These are phyloP conservation scores for Pangasius macronema DNA, from an alignment of 2,797 vertebrate species.

Conservation along the genomic window DNA sequence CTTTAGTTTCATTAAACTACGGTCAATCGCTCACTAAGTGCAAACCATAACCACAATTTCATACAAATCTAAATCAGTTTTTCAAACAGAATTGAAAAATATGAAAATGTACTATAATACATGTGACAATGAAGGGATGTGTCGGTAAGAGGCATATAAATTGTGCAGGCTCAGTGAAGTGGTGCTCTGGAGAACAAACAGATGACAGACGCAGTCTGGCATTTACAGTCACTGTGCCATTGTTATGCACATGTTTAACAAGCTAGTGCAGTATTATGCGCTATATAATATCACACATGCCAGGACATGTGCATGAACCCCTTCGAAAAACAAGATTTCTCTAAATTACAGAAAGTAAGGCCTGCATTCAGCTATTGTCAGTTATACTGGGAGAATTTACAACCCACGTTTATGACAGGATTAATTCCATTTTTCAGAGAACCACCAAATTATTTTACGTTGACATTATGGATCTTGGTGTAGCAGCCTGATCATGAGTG, in stretches of 20 bases:
- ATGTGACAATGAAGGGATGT: not conserved
- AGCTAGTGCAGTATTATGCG: slow-evolving; percentile 6
- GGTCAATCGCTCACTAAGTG: not conserved
- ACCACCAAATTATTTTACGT: not conserved
- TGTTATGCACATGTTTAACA: slow-evolving; percentile 14
- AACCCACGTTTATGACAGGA: not conserved
- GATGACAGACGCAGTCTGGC: slow-evolving; percentile 21
- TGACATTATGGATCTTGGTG: not conserved
- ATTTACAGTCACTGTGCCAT: slow-evolving; percentile 9
- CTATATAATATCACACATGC: slow-evolving; percentile 25
- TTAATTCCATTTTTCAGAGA: not conserved
- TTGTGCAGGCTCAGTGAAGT: not conserved
- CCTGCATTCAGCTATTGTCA: not conserved
- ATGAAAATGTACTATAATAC: not conserved
- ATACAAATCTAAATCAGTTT: not conserved
- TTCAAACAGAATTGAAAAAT: not conserved
- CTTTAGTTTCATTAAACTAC: slow-evolving; percentile 1
- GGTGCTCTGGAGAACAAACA: not conserved
- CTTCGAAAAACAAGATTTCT: slow-evolving; percentile 21
- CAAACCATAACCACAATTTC: slow-evolving; percentile 5
- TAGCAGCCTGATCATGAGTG: slow-evolving; percentile 3
- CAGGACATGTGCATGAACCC: slow-evolving; percentile 41
- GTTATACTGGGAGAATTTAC: not conserved
- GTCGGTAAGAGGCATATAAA: not conserved
- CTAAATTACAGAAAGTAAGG: not conserved